A percentile compares a stretch with the other conserved stretches of the same genome.
Conservation (phyloP, 2,888 invertebrate species). For the Volucella inanis region DNA sequence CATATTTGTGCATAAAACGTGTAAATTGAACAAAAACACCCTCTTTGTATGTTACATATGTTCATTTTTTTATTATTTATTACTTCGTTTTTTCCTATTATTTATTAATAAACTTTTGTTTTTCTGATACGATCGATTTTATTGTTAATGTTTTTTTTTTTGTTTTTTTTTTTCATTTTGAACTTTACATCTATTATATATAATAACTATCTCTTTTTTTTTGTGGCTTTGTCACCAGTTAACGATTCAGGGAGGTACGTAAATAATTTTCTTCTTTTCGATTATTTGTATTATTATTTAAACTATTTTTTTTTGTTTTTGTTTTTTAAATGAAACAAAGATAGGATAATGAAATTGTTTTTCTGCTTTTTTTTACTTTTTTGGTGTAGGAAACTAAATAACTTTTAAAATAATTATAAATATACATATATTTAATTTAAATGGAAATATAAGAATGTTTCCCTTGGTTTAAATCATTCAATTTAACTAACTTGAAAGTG, state of each 20-base stretch:
- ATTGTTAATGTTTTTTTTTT: constrained; percentile 9
- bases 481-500: constrained; percentile 19
- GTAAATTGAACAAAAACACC: too few relatives aligned
- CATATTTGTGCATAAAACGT: too few relatives aligned
- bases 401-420: not conserved
- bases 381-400: constrained; percentile 5
- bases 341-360: not conserved
- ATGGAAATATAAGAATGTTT: constrained; percentile 19
- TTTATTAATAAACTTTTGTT: constrained; percentile 31
- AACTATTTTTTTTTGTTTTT: not conserved
- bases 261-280: constrained; percentile 28
- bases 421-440: constrained; percentile 1
- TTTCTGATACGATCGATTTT: constrained; percentile 56
- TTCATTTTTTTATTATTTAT: not conserved
- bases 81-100: constrained; percentile 7
- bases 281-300: not conserved
- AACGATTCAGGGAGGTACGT: constrained; percentile 30
- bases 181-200: constrained; percentile 56
- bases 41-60: not conserved
- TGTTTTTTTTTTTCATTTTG: constrained; percentile 27
- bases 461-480: constrained; percentile 15
- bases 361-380: not conserved
- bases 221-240: constrained; percentile 2
- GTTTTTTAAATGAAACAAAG: constrained; percentile 8
- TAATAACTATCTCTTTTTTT: constrained; percentile 30